These are phyloP conservation scores for Gobius niger DNA, from an alignment of 2,113 vertebrate genomes.

Conservation along the genomic window DNA sequence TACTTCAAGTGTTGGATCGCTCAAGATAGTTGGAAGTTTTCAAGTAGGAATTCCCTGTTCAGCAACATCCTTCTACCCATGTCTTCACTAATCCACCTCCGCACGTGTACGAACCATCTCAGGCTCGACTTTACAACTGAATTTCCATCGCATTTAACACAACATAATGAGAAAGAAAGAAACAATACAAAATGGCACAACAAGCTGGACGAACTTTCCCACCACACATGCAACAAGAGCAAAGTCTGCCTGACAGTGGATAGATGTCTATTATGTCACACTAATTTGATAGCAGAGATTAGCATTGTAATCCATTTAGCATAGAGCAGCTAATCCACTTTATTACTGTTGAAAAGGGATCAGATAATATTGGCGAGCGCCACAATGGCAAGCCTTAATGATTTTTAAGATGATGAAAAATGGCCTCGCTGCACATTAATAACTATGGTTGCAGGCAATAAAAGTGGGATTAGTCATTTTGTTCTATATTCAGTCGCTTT, in stretches of 20 bases:
- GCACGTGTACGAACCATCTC: too few species aligned
- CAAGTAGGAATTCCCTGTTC: too few species aligned
- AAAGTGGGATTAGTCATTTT: constrained; percentile 40
- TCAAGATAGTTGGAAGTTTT: too few species aligned
- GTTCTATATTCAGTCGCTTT: constrained; percentile 7
- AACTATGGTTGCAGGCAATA: constrained; percentile 43
- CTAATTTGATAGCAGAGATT: constrained; percentile 81
- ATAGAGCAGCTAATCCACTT: constrained; percentile 79
- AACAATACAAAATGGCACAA: too few species aligned
- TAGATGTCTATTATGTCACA: constrained; percentile 68
- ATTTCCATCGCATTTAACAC: too few species aligned
- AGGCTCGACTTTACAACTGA: too few species aligned
- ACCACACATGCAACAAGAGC: constrained; percentile 27
- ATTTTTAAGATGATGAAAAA: constrained; percentile 57
- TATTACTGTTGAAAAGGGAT: constrained; percentile 76
- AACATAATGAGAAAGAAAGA: too few species aligned
- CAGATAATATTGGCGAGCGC: constrained; percentile 68
- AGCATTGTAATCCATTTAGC: constrained; percentile 83
- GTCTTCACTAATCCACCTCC: too few species aligned
- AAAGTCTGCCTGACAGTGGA: constrained; percentile 58
- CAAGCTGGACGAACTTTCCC: constrained; percentile 30
- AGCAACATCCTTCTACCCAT: too few species aligned
- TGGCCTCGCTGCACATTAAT: constrained; percentile 51
- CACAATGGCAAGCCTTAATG: constrained; percentile 57
- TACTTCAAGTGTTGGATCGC: too few species aligned